Base-by-base conservation (phyloP, 2,113 vertebrate species). In the Cheilinus undulatus region DNA sequence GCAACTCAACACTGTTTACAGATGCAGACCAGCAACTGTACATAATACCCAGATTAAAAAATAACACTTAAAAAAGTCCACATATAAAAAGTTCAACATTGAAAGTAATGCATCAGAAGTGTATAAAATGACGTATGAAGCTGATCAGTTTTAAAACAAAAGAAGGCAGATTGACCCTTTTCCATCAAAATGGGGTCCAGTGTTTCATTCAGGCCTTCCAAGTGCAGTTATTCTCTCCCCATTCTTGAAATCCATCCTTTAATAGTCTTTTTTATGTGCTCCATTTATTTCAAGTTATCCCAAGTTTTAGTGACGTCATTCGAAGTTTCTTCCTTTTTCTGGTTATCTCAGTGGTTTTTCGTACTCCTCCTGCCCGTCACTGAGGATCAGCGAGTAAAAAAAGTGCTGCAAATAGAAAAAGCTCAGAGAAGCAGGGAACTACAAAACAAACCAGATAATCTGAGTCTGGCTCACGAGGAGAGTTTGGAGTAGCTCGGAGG, bases 401-500 rank as follows among this genome's bases (percentile, higher is more conserved):
- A 83, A 80, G 66, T 52, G 43, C 65, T 24, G 52, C 27, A 60
- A 69, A 72, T 38, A 60, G 10, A 67, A 24, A 45, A 77, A 46
- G 34, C 50, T 73, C 50, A 51, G 11, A 53, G 54, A 62, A 51
- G 67, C 61, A 50, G 43, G 27, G 36, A 61, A 23, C 13, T 54
- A 42, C 48, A 23, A 67, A 69, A 63, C 36, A 38, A 68, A 66
- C 30, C 17, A 4, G 32, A 32, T 11, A 24, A 27, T 58, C 70
- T 28, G 10, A 2, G 69, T 5, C 12, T 2, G 56, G 48, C 49
- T 90, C 84, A 88, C 2, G 96, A 96, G 78, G 95, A 95, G 72
- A 99, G 96, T 85, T 99, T 99, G 92, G 96, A 98, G 93, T 99
- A 99, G 92, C 96, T 98, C 1, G 97, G 96, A 0, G 98, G 98